Evolutionary conservation across 2,113 vertebrate species (phyloP), one percentile per base, ranked within the genome.

Genomic region (Forbesichthys papilliferus): DNA sequence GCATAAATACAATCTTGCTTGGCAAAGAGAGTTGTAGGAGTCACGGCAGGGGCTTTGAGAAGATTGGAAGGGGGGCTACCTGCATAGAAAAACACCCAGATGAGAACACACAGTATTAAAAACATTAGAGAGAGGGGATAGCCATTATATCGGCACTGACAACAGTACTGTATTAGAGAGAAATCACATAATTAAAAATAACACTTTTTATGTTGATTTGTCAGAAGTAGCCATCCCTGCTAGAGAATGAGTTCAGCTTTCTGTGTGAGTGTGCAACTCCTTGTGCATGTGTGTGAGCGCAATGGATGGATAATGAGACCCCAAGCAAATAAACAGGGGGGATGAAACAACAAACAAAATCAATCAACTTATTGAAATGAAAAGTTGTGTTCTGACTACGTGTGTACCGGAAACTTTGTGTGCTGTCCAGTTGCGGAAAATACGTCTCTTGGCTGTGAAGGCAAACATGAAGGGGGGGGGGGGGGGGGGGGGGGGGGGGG

Each of bases 141-240:
- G 65, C 60, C 77, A 85, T 72, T 87, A 88, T 92, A 89, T 89
- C 67, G 2, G 73, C 81, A 84, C 90, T 90, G 92, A 91, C 89
- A 89, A 86, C 80, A 62, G 80, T 76, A 86, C 80, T 61, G 80
- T 76, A 85, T 90, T 85, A 90, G 86, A 85, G 77, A 77, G 75
- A 80, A 90, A 83, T 90, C 89, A 84, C 85, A 86, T 92, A 92
- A 92, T 92, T 92, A 93, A 90, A 81, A 87, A 90, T 90, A 66
- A 75, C 81, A 87, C 85, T 91, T 84, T 77, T 81, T 83, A 6
- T 42, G 4, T 42, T 5, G 87, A 91, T 93, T 91, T 92, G 91
- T 91, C 87, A 92, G 86, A 89, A 88, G 85, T 88, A 78, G 77
- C 86, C 85, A 71, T 90, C 84, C 87, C 75, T 72, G 80, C 62